These are phyloP conservation scores for Steinernema feltiae DNA, from an alignment of 1,140 invertebrate species.

Conservation along the genomic window DNA sequence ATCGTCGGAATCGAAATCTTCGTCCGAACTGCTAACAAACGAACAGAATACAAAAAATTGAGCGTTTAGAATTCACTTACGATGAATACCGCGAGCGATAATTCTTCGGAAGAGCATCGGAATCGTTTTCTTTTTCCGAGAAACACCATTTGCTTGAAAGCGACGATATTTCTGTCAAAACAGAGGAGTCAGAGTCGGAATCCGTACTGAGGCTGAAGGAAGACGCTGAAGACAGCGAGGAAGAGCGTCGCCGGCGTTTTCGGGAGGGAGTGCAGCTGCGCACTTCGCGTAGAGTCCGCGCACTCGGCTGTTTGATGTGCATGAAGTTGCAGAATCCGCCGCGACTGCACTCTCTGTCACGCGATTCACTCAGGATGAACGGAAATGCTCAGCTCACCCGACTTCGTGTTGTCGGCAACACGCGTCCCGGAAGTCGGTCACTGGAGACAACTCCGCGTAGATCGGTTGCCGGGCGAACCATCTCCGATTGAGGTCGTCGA, in stretches of 20 bases:
- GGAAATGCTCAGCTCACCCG: slow-evolving; percentile 65
- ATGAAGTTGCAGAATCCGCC: slow-evolving; percentile 99
- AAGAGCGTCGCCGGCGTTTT: neutral
- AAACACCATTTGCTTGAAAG: neutral
- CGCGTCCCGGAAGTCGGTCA: slow-evolving; percentile 96
- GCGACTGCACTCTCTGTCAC: slow-evolving; percentile 77
- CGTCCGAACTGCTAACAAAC: too few species aligned
- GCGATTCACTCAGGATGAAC: neutral
- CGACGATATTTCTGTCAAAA: neutral
- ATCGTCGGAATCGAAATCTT: too few species aligned
- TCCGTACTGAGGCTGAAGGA: neutral
- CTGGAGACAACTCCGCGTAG: slow-evolving; percentile 90
- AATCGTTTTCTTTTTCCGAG: neutral
- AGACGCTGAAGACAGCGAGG: neutral
- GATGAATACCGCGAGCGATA: neutral
- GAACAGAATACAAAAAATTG: too few species aligned
- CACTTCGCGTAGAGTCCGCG: neutral
- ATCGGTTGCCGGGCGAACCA: slow-evolving; percentile 96
- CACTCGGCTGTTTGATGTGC: slow-evolving; percentile 87
- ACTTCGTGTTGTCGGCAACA: slow-evolving; percentile 98
- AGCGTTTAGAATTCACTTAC: neutral
- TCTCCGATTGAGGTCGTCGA: slow-evolving; percentile 87
- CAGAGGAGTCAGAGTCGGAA: neutral
- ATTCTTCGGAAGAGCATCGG: neutral
- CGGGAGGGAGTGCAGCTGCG: neutral